These are phyloP conservation scores for Charaxes varanes DNA, from an alignment of 1,140 invertebrate genomes.

Conservation along the genomic window DNA sequence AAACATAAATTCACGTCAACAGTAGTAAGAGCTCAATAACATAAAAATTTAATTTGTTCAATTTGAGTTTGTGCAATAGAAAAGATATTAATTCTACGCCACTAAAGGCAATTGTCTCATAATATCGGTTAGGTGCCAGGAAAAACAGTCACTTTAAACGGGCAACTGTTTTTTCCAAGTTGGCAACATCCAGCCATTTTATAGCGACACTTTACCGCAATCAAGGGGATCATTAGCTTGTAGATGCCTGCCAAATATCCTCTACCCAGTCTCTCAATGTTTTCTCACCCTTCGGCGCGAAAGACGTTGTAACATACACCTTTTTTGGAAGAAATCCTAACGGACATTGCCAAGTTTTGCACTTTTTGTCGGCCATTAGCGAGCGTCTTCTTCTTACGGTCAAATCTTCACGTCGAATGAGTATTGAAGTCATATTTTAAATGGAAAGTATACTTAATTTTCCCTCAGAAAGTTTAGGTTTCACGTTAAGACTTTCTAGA, in stretches of 20 bases:
- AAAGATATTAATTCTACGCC: slow-evolving; percentile 51
- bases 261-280: slow-evolving; percentile 47
- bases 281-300: slow-evolving; percentile 56
- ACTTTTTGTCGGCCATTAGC: slow-evolving; percentile 33
- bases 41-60: too few species aligned
- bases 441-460: too few species aligned
- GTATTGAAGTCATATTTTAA: too few species aligned
- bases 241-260: slow-evolving; percentile 68
- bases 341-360: slow-evolving; percentile 46
- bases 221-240: slow-evolving; percentile 70
- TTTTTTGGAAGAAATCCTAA: slow-evolving; percentile 49
- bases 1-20: too few species aligned
- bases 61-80: slow-evolving; percentile 22
- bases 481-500: too few species aligned
- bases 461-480: too few species aligned
- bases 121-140: slow-evolving; percentile 60
- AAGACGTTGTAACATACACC: slow-evolving; percentile 57
- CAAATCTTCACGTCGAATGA: slow-evolving; percentile 15
- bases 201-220: slow-evolving; percentile 70
- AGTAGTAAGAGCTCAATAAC: too few species aligned
- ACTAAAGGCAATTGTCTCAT: slow-evolving; percentile 67
- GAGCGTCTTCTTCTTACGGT: slow-evolving; percentile 14
- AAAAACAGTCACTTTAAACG: slow-evolving; percentile 64
- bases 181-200: slow-evolving; percentile 67
- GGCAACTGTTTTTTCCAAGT: slow-evolving; percentile 65